A percentile compares a stretch with the other conserved stretches of the same genome.
These are phyloP conservation scores for Ceuthmochares aereus DNA, from an alignment of 2,113 vertebrate species.

Conservation along the genomic window DNA sequence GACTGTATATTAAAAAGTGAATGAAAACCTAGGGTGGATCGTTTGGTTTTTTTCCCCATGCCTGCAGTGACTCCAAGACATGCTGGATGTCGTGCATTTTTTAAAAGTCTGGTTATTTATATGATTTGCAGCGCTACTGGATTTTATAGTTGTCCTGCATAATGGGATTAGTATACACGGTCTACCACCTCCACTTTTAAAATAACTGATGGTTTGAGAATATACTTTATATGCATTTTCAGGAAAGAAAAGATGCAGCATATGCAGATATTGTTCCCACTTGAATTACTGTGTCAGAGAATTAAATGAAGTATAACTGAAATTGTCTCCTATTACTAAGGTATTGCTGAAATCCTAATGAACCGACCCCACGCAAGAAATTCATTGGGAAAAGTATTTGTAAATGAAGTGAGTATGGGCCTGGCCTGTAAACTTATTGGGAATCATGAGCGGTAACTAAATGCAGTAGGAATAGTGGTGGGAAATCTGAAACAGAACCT, in stretches of 20 bases:
- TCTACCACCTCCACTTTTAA: neutral
- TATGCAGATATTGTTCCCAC: slow-evolving; percentile 9
- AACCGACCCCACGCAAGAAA: slow-evolving; percentile 86
- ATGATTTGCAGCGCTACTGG: neutral
- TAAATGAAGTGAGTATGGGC: slow-evolving; percentile 85
- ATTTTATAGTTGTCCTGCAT: neutral
- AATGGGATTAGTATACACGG: neutral
- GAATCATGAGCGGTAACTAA: neutral
- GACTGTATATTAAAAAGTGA: neutral
- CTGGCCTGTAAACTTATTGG: neutral
- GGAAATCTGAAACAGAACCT: neutral
- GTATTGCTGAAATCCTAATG: slow-evolving; percentile 89
- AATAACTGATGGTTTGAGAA: neutral
- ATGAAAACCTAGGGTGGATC: neutral
- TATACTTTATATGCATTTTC: slow-evolving; percentile 8
- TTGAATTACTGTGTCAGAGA: slow-evolving; percentile 40
- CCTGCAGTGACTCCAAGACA: neutral
- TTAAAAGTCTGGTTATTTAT: neutral
- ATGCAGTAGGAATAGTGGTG: neutral
- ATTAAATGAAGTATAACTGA: slow-evolving; percentile 55
- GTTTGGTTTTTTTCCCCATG: neutral
- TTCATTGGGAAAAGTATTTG: slow-evolving; percentile 88
- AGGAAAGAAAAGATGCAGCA: slow-evolving; percentile 12
- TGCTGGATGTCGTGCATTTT: neutral
- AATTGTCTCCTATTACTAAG: slow-evolving; percentile 70